Evolutionary conservation across 1,140 invertebrate genomes (phyloP), one percentile per base, ranked within the genome.

Genomic region (Drosophila jambulina): DNA sequence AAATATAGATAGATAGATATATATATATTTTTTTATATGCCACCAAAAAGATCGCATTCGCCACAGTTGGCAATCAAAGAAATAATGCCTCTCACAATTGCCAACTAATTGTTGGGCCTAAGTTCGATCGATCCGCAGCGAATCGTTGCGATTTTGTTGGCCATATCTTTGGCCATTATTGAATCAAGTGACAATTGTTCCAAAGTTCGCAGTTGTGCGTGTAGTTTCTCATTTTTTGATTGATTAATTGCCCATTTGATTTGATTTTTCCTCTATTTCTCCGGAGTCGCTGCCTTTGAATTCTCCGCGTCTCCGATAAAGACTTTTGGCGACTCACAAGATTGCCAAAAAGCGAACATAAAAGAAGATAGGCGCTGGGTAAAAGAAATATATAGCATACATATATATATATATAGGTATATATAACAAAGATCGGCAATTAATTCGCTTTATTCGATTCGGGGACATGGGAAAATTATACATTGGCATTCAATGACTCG

Each of bases 221-320:
- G 21, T 69, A 74, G 68, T 78, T 65, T 77, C 76, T 61, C 65
- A 56, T 48, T 23, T 46, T 43, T 82, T 86, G 80, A 87, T 87
- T 87, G 83, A 87, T 88, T 87, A 88, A 87, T 87, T 85, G 82
- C 71, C 82, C 63, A 75, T 81, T 86, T 85, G 67, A 82, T 75
- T 82, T 69, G 69, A 71, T 49, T 72, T 54, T 72, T 71, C 38
- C 54, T 25, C 54, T 72, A 82, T 77, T 84, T 81, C 72, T 80
- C 3, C 29, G 12, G 19, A 15, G 29, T 67, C 43, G 42, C 15
- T 54, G 49, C 68, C 67, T 85, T 75, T 78, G 76, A 82, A 70
- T 60, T 48, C 60, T 48, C 62, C 67, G 74, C 56, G 40, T 38
- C 27, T 58, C n/a, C 49, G 53, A 72, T 72, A 60, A 72, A 71